Percentiles rank a stretch among this genome's conserved stretches.
Conservation (phyloP, 2,797 vertebrate species). For the Scolopax rusticola region DNA sequence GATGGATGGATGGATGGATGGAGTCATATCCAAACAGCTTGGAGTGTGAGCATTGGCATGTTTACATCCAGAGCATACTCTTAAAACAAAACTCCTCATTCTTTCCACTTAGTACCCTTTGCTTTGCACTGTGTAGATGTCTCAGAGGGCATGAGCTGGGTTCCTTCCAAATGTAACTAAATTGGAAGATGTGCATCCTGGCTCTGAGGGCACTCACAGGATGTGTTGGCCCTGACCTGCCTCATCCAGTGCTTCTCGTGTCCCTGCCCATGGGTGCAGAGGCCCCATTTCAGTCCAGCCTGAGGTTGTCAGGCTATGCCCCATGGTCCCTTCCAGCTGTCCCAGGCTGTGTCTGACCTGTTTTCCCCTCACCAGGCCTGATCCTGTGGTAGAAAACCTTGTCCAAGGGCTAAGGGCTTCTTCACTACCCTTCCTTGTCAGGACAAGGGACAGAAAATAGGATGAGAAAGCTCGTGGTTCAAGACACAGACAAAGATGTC, state of each 20-base stretch:
- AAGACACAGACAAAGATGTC: not conserved
- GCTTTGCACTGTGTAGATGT: not conserved
- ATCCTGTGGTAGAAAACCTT: not conserved
- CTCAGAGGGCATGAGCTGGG: not conserved
- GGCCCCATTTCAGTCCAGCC: not conserved
- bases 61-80: rapidly evolving
- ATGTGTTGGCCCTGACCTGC: not conserved
- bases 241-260: rapidly evolving
- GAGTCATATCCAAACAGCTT: not conserved
- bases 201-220: not conserved
- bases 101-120: not conserved
- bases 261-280: not conserved
- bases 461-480: not conserved
- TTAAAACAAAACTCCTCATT: not conserved
- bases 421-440: not conserved
- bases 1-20: not conserved
- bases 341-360: not conserved
- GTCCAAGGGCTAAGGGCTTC: not conserved
- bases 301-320: not conserved
- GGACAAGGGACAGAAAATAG: not conserved
- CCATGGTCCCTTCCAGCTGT: not conserved
- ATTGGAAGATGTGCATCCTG: not conserved
- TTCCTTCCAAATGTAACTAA: not conserved
- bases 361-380: not conserved
- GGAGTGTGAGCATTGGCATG: not conserved